Conservation (phyloP, 2,797 vertebrate species). For the Lepidocolaptes lacrymiger region DNA sequence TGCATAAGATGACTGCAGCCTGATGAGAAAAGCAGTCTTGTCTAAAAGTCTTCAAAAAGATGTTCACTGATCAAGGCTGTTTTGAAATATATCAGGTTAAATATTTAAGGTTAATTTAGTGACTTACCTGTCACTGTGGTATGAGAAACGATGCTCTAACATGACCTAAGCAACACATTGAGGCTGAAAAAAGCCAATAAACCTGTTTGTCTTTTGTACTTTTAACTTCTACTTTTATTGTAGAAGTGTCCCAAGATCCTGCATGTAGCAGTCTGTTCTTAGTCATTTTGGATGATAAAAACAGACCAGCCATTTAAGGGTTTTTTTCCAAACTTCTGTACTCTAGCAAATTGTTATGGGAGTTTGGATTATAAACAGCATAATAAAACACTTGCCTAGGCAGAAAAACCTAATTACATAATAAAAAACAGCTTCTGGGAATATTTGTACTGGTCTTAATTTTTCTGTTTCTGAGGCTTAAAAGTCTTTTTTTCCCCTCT, state of each 20-base stretch:
- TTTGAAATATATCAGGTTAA: neutral
- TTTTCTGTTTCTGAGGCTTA: neutral
- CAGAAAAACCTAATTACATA: neutral
- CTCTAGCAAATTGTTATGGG: neutral
- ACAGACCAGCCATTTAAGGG: neutral
- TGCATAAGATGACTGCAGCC: neutral
- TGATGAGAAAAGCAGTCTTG: neutral
- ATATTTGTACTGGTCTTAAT: neutral
- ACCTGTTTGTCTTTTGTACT: neutral
- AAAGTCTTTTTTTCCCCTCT: fast-evolving
- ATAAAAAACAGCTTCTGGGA: slow-evolving; percentile 13
- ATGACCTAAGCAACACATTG: neutral
- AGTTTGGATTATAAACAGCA: neutral
- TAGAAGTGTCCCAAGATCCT: neutral
- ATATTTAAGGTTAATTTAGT: neutral
- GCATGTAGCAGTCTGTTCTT: neutral
- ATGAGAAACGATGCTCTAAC: neutral
- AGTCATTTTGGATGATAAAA: neutral
- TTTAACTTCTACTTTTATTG: slow-evolving; percentile 14
- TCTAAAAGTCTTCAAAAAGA: neutral
- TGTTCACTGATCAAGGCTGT: neutral
- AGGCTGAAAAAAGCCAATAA: neutral
- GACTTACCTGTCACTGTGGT: neutral
- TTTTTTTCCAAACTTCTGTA: neutral
- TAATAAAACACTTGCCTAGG: neutral